Conservation (phyloP, 2,113 vertebrate species). For the Xiphophorus maculatus region DNA sequence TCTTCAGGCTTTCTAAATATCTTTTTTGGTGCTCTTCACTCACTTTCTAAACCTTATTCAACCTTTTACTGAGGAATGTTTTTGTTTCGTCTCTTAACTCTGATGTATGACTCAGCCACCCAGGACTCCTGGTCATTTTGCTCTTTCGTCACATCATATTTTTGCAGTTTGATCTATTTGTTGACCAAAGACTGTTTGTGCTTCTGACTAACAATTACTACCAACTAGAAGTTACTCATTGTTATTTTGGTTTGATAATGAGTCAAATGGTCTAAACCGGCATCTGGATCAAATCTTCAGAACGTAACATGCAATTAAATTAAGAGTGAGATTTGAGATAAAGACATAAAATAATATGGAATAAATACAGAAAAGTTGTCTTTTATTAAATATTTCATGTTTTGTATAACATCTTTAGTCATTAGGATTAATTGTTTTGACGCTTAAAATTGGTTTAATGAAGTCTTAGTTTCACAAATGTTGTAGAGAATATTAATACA, state of each 20-base stretch:
- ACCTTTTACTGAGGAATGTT: neutral
- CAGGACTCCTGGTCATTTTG: neutral
- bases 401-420: no score
- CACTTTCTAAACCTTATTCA: neutral
- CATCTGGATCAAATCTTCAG: neutral
- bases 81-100: neutral
- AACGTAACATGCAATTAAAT: neutral
- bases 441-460: no score
- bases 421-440: no score
- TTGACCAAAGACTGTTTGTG: neutral
- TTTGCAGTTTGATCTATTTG: neutral
- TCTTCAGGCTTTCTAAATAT: neutral
- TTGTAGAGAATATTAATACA: no score
- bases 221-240: neutral
- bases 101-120: neutral
- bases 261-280: neutral
- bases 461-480: no score
- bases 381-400: no score
- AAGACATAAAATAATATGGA: no score
- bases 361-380: no score
- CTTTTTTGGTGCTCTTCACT: neutral
- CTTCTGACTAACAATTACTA: neutral
- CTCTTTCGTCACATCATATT: no score
- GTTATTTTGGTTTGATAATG: neutral
- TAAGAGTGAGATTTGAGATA: neutral